Evolutionary conservation across 2,113 vertebrate genomes (phyloP).

Genomic region (Casuarius casuarius): DNA sequence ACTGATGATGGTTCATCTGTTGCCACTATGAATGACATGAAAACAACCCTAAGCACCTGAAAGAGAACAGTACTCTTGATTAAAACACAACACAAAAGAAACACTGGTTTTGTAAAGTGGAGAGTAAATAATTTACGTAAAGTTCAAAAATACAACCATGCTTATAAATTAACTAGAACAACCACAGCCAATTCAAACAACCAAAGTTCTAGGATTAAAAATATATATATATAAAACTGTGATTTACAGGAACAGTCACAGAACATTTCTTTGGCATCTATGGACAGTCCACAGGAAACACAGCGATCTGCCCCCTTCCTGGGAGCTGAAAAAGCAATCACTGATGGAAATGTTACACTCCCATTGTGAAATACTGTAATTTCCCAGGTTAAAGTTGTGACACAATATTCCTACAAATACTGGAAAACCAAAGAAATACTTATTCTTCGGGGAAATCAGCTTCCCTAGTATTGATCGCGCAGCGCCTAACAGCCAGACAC

Average conservation of each 20-base stretch:
- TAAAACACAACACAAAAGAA: conserved; percentile 1
- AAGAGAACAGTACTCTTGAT: background rate
- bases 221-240: background rate
- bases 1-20: background rate
- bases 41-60: background rate
- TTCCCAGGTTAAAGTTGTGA: background rate
- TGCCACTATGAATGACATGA: background rate
- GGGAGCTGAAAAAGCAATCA: background rate
- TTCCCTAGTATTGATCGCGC: background rate
- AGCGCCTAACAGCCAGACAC: background rate
- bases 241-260: background rate
- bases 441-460: background rate
- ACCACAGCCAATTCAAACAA: background rate
- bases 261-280: background rate
- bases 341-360: background rate
- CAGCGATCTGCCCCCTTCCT: background rate
- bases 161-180: conserved; percentile 55
- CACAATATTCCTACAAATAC: background rate
- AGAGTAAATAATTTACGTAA: conserved; percentile 47
- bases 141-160: conserved; percentile 33
- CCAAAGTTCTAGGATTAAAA: background rate
- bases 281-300: background rate
- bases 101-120: background rate
- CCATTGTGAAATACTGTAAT: background rate
- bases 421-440: background rate